Base-by-base conservation (phyloP, 2,797 vertebrate species). In the Crenuchus spilurus region DNA sequence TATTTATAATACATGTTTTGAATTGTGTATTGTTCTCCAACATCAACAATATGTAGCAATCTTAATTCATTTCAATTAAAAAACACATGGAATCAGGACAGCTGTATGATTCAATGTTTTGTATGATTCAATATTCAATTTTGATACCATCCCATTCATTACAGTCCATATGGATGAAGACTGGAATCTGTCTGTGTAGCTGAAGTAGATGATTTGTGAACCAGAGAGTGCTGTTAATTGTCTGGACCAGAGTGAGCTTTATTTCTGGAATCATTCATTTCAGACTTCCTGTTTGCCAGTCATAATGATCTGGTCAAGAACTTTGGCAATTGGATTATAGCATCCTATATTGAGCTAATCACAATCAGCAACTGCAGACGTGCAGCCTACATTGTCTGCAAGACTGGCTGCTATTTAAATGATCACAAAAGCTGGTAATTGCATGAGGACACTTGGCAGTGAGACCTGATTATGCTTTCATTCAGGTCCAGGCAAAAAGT, bases 301-400 rank as follows among this genome's bases (percentile, higher is more conserved):
- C 58, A 63, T 70, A 76, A 64, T 64, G 66, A 70, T 35, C 16
- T 64, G 48, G 30, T 46, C 66, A 69, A 58, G 48, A 54, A 37
- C 39, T 63, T 54, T 33, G 58, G 37, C 58, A 55, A 75, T 70
- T 70, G 46, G 48, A 70, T 75, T 75, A 70, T 1, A 48, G 48
- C 54, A 63, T 55, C 48, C 48, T 62, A 61, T 24, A 41, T 44
- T 66, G 54, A 46, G 39, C 41, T 60, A 74, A 74, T 67, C 44
- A 68, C 72, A 68, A 68, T 42, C 64, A 67, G 54, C 42, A 60
- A 67, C 31, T 44, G 62, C 37, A 61, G 58, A 61, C 33, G 26
- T 26, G 61, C 31, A 51, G 48, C 54, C 35, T 67, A 48, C 33
- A 13, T 18, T 18, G 6, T 67, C 54, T 51, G 72, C 33, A 61